Evolutionary conservation across 2,797 vertebrate genomes (phyloP).

Genomic region (Ispidina lecontei): DNA sequence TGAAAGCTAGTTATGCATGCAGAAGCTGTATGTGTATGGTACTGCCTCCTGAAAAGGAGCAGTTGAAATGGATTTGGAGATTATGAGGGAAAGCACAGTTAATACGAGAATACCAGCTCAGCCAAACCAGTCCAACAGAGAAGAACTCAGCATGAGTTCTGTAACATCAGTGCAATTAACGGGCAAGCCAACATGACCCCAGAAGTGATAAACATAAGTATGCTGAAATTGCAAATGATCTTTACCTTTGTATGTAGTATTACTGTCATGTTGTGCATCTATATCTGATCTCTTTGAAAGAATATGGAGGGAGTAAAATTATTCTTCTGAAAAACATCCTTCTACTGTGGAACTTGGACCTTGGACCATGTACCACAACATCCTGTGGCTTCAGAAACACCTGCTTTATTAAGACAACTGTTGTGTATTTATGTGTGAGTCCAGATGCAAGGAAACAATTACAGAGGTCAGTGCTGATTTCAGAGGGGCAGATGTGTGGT

Average conservation of each 20-base stretch:
- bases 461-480: not conserved
- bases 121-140: not conserved
- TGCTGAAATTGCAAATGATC: not conserved
- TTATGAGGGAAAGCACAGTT: not conserved
- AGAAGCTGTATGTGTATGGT: not conserved
- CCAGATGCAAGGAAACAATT: not conserved
- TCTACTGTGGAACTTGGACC: not conserved
- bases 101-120: not conserved
- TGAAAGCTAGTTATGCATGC: not conserved
- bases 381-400: not conserved
- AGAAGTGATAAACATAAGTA: not conserved
- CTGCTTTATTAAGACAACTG: not conserved
- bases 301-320: not conserved
- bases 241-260: not conserved
- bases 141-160: not conserved
- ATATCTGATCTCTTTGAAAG: not conserved
- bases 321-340: not conserved
- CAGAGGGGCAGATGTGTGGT: not conserved
- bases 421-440: fast-evolving
- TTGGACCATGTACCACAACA: not conserved
- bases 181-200: not conserved
- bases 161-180: not conserved
- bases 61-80: constrained; percentile 5
- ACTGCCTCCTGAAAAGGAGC: constrained; percentile 8
- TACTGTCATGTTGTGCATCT: not conserved